Evolutionary conservation across 2,113 vertebrate species (phyloP).

Genomic region (Rhombomys opimus): DNA sequence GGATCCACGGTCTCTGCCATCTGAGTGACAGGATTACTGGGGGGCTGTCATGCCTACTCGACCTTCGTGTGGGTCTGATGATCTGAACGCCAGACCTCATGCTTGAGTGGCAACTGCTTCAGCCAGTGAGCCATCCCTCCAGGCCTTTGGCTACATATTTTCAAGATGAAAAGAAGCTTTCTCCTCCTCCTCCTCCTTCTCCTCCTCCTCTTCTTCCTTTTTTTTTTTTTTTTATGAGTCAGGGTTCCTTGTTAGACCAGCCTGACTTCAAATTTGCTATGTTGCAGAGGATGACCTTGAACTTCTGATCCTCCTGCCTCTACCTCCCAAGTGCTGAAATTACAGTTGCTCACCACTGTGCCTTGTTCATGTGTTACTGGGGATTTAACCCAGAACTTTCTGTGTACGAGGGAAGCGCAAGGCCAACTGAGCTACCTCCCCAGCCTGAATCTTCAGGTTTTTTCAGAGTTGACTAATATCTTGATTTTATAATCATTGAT

Average conservation of each 20-base stretch:
- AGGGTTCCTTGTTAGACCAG: neutral
- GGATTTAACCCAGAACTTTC: neutral
- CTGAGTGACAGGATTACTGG: neutral
- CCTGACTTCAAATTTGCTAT: neutral
- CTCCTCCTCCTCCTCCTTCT: neutral
- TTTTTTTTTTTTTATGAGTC: neutral
- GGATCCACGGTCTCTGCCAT: neutral
- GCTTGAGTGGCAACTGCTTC: neutral
- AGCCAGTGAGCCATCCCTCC: too few relatives aligned
- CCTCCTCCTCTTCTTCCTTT: neutral
- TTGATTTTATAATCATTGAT: neutral
- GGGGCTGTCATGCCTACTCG: neutral
- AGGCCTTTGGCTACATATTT: neutral
- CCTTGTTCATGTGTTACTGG: neutral
- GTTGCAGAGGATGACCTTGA: neutral
- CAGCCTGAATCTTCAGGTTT: neutral
- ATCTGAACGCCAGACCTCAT: neutral
- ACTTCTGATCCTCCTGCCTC: neutral
- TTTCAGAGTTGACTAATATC: neutral
- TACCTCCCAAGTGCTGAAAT: neutral
- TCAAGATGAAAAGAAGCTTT: neutral
- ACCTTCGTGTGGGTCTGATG: neutral
- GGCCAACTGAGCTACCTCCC: too few relatives aligned
- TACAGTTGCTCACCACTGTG: neutral
- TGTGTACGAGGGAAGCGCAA: neutral